Percentiles rank a stretch among this genome's conserved stretches.
phyloP scores from a whole-genome alignment of 2,113 vertebrate species.

The Pipa parva region DNA sequence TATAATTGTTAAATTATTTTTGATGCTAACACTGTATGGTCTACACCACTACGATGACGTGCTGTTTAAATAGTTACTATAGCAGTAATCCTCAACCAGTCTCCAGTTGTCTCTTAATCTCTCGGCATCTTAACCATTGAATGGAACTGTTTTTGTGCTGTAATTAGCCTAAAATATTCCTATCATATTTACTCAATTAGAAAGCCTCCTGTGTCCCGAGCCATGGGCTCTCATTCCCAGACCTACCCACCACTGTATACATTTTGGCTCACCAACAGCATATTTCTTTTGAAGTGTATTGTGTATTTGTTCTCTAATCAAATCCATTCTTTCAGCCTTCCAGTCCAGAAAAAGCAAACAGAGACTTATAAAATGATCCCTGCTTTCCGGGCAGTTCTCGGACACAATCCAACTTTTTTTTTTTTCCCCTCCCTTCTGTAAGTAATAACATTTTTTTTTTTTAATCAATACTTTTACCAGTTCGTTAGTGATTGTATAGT shows the following conservation, averaged over 20 bases:
- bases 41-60: too few relatives aligned
- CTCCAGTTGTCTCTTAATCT: too few relatives aligned
- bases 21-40: too few relatives aligned
- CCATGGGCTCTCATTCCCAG: background rate
- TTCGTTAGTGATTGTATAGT: background rate
- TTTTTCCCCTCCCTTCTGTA: background rate
- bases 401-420: conserved; percentile 15
- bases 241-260: background rate
- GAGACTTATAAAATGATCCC: conserved; percentile 20
- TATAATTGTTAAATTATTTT: too few relatives aligned
- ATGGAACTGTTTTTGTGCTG: too few relatives aligned
- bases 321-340: conserved; percentile 25
- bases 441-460: background rate
- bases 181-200: background rate
- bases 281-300: conserved; percentile 8
- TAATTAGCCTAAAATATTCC: too few relatives aligned
- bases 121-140: too few relatives aligned
- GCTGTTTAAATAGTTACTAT: too few relatives aligned
- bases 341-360: conserved; percentile 30
- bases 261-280: conserved; percentile 3
- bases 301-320: conserved; percentile 27
- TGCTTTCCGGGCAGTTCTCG: conserved; percentile 20
- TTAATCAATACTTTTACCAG: background rate
- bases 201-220: background rate
- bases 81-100: too few relatives aligned